Evolutionary conservation across 2,797 vertebrate genomes (phyloP).

Genomic region (Oceanodroma leucorhoa): DNA sequence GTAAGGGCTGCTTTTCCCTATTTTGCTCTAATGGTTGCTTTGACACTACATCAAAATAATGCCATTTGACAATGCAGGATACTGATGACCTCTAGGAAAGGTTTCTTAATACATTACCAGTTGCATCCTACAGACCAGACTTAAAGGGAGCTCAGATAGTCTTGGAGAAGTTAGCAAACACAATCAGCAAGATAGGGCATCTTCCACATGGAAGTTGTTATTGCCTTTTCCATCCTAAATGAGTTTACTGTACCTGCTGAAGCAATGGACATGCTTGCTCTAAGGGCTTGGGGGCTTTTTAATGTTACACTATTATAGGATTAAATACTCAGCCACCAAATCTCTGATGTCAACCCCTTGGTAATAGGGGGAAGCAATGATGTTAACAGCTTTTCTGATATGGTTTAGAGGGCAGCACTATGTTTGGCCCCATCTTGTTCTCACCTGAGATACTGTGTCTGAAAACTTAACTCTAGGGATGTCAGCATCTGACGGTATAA

Average conservation of each 20-base stretch:
- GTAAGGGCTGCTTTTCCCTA: rapidly evolving
- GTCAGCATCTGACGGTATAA: background rate
- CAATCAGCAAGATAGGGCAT: background rate
- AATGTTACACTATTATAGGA: background rate
- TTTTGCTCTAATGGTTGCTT: background rate
- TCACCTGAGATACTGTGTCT: background rate
- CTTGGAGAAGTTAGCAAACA: background rate
- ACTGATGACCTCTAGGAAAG: background rate
- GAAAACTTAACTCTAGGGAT: background rate
- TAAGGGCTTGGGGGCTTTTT: background rate
- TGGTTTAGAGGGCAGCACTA: background rate
- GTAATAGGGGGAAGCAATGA: background rate
- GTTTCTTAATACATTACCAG: background rate
- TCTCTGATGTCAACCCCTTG: background rate
- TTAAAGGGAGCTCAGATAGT: background rate
- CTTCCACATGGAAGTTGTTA: background rate
- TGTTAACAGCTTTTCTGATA: background rate
- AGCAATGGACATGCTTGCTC: background rate
- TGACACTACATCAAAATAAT: background rate
- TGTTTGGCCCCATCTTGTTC: background rate
- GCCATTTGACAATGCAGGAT: background rate
- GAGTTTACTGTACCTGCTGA: background rate
- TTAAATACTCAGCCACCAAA: background rate
- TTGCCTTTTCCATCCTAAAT: background rate
- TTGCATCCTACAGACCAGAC: background rate